Conservation (phyloP, 2,888 invertebrate species). For the Acleris laterana region DNA sequence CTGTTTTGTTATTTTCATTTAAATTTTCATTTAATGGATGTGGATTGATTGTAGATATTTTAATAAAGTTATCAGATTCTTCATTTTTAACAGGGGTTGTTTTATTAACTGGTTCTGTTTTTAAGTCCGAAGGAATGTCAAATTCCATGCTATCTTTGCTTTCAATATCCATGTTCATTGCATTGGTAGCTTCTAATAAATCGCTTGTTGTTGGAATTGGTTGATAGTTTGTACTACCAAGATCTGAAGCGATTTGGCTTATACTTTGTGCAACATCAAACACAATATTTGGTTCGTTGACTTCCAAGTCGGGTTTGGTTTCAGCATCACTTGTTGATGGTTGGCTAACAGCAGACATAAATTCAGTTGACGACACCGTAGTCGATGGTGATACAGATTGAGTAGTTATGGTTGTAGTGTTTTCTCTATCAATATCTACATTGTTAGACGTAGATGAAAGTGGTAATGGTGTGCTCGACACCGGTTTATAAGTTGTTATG, state of each 20-base stretch:
- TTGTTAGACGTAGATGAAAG: slow-evolving; percentile 46
- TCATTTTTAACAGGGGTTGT: slow-evolving; percentile 43
- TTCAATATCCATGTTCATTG: slow-evolving; percentile 60
- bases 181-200: slow-evolving; percentile 62
- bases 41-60: slow-evolving; percentile 73
- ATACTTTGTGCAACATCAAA: slow-evolving; percentile 80
- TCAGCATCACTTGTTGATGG: slow-evolving; percentile 37
- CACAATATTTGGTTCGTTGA: slow-evolving; percentile 54
- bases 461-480: slow-evolving; percentile 43
- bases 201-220: slow-evolving; percentile 67
- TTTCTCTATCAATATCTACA: slow-evolving; percentile 58
- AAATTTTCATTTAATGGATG: slow-evolving; percentile 48
- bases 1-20: slow-evolving; percentile 41
- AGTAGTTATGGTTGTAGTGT: slow-evolving; percentile 72
- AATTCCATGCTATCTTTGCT: slow-evolving; percentile 76
- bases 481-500: slow-evolving; percentile 45
- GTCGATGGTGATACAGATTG: slow-evolving; percentile 76
- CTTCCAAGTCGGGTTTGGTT: slow-evolving; percentile 44
- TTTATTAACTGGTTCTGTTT: slow-evolving; percentile 47
- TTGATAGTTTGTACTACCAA: slow-evolving; percentile 62
- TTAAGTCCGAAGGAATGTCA: slow-evolving; percentile 62
- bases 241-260: slow-evolving; percentile 79
- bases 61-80: slow-evolving; percentile 62
- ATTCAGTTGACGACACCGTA: slow-evolving; percentile 65
- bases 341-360: slow-evolving; percentile 50